Evolutionary conservation across 1,140 invertebrate species (phyloP).

Genomic region (Trichogramma pretiosum): DNA sequence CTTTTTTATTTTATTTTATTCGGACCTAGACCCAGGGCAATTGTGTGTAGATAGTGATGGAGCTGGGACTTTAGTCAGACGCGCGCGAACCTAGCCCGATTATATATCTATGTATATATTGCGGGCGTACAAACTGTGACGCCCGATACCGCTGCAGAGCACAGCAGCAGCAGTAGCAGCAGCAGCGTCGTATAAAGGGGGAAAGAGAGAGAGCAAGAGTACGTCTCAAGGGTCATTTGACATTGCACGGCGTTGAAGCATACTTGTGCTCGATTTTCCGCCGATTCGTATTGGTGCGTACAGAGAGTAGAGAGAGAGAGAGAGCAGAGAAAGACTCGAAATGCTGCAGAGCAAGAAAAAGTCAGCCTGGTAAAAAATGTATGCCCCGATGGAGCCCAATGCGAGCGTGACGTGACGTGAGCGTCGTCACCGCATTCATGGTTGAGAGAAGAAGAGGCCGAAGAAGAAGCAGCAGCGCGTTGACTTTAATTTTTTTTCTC

Average conservation of each 20-base stretch:
- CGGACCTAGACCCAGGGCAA: too few relatives aligned
- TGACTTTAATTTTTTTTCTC: background rate
- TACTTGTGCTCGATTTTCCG: background rate
- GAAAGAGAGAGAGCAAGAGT: conserved; percentile 27
- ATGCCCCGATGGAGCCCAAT: too few relatives aligned
- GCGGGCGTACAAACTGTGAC: conserved; percentile 1
- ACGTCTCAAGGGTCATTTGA: conserved; percentile 36
- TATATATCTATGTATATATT: background rate
- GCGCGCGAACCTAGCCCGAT: background rate
- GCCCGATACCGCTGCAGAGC: background rate
- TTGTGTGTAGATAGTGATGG: too few relatives aligned
- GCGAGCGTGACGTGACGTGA: too few relatives aligned
- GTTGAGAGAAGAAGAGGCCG: too few relatives aligned
- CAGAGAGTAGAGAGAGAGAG: background rate
- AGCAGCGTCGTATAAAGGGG: too few relatives aligned
- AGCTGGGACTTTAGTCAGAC: too few relatives aligned
- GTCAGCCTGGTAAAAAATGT: too few relatives aligned
- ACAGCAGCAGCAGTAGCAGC: background rate
- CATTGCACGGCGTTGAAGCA: conserved; percentile 25
- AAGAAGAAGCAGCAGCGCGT: too few relatives aligned
- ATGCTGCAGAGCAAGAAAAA: background rate
- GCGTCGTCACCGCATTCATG: conserved; percentile 8
- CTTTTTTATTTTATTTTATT: too few relatives aligned
- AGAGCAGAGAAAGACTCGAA: background rate
- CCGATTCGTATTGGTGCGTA: conserved; percentile 1